These are phyloP conservation scores for Corythoichthys haematopterus DNA, from an alignment of 2,113 vertebrate species.

Conservation along the genomic window DNA sequence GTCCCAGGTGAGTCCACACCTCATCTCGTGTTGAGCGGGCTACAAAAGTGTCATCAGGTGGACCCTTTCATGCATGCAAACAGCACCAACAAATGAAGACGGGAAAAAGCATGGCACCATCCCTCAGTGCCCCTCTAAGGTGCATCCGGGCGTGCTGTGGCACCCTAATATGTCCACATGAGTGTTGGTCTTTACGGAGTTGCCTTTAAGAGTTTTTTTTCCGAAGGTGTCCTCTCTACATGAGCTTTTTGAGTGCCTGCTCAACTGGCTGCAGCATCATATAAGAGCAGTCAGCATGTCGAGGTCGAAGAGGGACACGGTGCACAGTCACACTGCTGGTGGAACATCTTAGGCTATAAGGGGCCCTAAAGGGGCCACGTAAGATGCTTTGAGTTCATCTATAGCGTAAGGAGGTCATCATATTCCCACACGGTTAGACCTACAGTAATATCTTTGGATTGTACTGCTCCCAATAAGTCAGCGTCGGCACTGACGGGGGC, in stretches of 20 bases:
- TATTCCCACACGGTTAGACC: slow-evolving; percentile 71
- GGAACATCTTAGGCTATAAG: slow-evolving; percentile 43
- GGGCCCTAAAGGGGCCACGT: slow-evolving; percentile 41
- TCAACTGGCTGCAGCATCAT: slow-evolving; percentile 25
- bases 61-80: slow-evolving; percentile 23
- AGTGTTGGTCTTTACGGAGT: slow-evolving; percentile 36
- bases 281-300: slow-evolving; percentile 34
- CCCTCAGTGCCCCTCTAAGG: slow-evolving; percentile 32
- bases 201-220: slow-evolving; percentile 50
- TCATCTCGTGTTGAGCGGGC: slow-evolving; percentile 3
- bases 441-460: slow-evolving; percentile 76
- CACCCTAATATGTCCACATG: slow-evolving; percentile 49
- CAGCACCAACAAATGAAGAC: slow-evolving; percentile 27
- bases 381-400: slow-evolving; percentile 65
- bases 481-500: slow-evolving; percentile 63
- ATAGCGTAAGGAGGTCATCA: slow-evolving; percentile 72
- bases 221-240: slow-evolving; percentile 36
- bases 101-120: slow-evolving; percentile 27
- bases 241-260: slow-evolving; percentile 45
- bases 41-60: slow-evolving; percentile 11
- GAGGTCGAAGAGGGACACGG: slow-evolving; percentile 22
- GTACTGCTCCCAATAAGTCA: slow-evolving; percentile 75
- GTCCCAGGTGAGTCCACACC: slow-evolving; percentile 84
- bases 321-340: slow-evolving; percentile 26
- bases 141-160: slow-evolving; percentile 42